Conservation (phyloP, 2,113 vertebrate genomes). For the Misgurnus anguillicaudatus region DNA sequence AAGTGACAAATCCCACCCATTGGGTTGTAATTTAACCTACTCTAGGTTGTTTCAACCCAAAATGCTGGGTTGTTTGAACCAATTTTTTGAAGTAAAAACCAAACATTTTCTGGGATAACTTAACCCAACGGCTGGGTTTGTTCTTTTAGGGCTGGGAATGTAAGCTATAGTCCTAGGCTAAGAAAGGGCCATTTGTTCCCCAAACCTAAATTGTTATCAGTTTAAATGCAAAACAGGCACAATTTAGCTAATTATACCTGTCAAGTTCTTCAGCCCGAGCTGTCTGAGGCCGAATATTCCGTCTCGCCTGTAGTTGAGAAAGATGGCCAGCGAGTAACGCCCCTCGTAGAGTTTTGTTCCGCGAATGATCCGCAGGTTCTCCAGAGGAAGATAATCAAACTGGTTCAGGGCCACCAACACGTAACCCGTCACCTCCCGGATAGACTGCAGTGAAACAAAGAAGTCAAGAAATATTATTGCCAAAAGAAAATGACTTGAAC, state of each 20-base stretch:
- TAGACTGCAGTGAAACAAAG: conserved; percentile 77
- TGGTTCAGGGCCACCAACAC: conserved; percentile 97
- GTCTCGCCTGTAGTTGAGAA: conserved; percentile 96
- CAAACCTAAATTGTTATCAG: neutral
- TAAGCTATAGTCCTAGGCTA: no score
- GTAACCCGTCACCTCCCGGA: conserved; percentile 95
- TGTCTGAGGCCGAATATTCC: conserved; percentile 89
- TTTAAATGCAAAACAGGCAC: neutral
- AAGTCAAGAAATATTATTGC: neutral
- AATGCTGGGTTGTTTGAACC: no score
- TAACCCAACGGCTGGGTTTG: no score
- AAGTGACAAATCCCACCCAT: no score
- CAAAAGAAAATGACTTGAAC: no score
- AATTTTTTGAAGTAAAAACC: no score
- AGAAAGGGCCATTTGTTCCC: no score
- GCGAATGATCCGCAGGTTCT: conserved; percentile 93
- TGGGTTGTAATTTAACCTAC: no score
- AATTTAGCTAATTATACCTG: conserved; percentile 72
- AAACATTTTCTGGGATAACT: no score
- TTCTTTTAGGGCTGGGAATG: no score
- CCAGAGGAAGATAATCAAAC: conserved; percentile 93
- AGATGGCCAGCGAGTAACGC: conserved; percentile 89
- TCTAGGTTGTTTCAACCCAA: no score
- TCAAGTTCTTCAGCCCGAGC: conserved; percentile 92
- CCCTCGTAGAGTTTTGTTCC: conserved; percentile 95